Evolutionary conservation across 2,888 invertebrate genomes (phyloP), one percentile per base, ranked within the genome.

Genomic region (Sinodicranocentrus sp.): DNA sequence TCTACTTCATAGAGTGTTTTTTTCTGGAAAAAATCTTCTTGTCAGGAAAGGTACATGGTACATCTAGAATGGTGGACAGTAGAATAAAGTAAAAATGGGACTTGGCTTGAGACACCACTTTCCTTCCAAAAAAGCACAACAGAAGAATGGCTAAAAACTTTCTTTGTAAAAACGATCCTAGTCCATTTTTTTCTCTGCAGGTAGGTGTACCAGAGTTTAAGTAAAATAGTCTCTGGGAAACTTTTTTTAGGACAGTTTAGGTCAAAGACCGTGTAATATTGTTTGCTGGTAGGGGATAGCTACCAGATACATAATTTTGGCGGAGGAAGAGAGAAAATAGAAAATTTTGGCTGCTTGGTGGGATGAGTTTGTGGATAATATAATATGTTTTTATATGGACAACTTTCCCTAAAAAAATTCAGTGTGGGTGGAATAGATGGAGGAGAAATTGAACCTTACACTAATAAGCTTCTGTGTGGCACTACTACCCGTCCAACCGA

Each of bases 361-460:
- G 10, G 21, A 70, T 2, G 5, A 5, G 39, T 8, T 5, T 39
- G 13, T 5, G 39, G 5, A 39, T 39, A 39, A 39, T 39, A 39
- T 39, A 8, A 13, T 39, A 39, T 39, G 5, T 39, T 39, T 39
- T 8, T 39, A 13, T 39, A 8, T 13, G 39, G n/a, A n/a, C n/a
- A n/a, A n/a, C n/a, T n/a, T n/a, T n/a, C n/a, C n/a, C n/a, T n/a
- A n/a, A n/a, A n/a, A n/a, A n/a, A n/a, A n/a, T n/a, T n/a, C n/a
- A n/a, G n/a, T n/a, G n/a, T n/a, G n/a, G n/a, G n/a, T n/a, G 3
- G 52, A 19, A 57, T 17, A 26, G 61, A 23, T 61, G n/a, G 70
- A 21, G 21, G 54, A 72, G 59, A 33, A 21, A 61, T 17, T 72
- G 72, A 59, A 23, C 72, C 17, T 68, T 25, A 13, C 33, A 23